Percentiles rank a stretch among this genome's conserved stretches.
Evolutionary conservation across 1,140 invertebrate species (phyloP).

Genomic region (Papilio aristodemus): DNA sequence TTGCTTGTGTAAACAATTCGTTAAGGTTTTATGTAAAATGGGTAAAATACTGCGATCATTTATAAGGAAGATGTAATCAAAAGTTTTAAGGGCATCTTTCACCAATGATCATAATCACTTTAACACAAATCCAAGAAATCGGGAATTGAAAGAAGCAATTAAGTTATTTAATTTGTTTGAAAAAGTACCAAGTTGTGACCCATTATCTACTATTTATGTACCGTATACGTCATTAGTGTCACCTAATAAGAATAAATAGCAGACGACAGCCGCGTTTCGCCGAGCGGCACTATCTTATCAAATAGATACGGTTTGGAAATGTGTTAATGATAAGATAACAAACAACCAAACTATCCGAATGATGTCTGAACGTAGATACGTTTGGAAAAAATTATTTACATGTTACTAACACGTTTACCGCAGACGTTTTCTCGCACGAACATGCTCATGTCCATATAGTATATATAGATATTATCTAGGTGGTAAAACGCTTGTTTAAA

Average conservation of each 20-base stretch:
- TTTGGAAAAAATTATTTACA: background rate
- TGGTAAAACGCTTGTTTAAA: no score
- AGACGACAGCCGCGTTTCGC: background rate
- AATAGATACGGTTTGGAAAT: conserved; percentile 6
- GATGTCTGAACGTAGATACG: background rate
- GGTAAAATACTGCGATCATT: no score
- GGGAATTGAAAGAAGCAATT: background rate
- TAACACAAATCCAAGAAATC: background rate
- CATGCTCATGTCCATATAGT: no score
- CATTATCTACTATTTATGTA: conserved; percentile 2
- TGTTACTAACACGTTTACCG: no score
- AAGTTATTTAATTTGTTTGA: background rate
- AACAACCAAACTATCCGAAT: background rate
- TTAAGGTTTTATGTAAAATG: no score
- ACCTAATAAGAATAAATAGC: background rate
- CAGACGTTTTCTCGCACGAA: no score
- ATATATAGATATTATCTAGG: no score
- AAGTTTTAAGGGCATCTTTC: no score
- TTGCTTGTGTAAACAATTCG: no score
- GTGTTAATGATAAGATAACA: conserved; percentile 14
- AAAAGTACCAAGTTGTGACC: background rate
- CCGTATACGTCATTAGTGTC: background rate
- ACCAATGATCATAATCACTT: no score
- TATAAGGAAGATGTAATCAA: no score
- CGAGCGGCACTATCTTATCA: conserved; percentile 3